Evolutionary conservation across 92 coral and sea anemone genomes (phyloP).

Genomic region (Phenganax subtilis): DNA sequence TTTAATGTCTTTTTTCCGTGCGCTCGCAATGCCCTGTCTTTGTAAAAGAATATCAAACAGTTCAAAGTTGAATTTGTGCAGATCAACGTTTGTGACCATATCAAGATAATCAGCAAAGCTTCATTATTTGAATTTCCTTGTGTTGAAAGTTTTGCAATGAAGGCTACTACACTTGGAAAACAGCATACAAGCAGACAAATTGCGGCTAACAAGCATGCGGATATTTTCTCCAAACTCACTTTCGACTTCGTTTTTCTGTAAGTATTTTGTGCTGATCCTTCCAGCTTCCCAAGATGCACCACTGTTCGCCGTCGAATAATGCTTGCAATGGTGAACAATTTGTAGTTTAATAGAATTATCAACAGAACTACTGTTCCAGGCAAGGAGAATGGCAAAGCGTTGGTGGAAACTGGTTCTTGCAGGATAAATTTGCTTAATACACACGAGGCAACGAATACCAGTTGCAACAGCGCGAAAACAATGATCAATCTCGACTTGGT

Average conservation of each 20-base stretch:
- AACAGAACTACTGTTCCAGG: neutral
- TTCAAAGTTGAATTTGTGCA: conserved; percentile 4
- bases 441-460: neutral
- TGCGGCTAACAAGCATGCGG: conserved; percentile 2
- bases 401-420: neutral
- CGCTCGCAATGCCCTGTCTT: neutral
- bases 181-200: neutral
- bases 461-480: conserved; percentile 15
- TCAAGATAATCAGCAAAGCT: neutral
- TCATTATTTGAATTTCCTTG: neutral
- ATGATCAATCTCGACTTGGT: conserved; percentile 4
- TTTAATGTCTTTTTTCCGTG: neutral
- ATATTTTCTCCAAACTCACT: neutral
- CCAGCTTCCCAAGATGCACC: neutral
- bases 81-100: neutral
- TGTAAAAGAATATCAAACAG: conserved; percentile 14
- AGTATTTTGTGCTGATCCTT: neutral
- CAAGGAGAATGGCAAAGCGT: neutral
- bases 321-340: neutral
- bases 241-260: neutral
- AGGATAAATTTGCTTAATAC: neutral
- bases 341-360: neutral
- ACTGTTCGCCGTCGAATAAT: neutral
- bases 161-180: neutral
- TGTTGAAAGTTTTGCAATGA: neutral